Base-by-base conservation (phyloP, 1,140 invertebrate species). In the Drosophila watanabei region DNA sequence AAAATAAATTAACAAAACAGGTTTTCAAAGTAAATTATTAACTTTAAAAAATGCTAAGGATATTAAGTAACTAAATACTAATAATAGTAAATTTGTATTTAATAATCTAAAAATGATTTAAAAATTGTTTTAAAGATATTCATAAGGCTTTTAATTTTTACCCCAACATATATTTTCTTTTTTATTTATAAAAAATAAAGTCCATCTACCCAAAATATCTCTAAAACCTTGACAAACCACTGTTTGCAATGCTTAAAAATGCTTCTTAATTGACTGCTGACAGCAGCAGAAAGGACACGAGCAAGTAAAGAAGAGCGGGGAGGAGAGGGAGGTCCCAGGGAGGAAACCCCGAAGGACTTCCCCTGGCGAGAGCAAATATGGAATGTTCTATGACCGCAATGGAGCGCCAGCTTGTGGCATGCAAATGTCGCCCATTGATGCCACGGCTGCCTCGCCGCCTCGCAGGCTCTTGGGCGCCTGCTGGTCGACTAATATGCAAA, bases 401-500 rank as follows among this genome's bases (percentile, higher is more conserved):
- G 80, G 28, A 65, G 69, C 79, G 62, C 57, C 79, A 81, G 70
- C 78, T 64, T 75, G 56, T 46, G 71, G 60, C 72, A 65, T 79
- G 43, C 76, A 71, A 65, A 70, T 78, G 80, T 58, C 45, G 49
- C 52, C 51, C 24, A 3, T 24, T 24, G 24, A 24, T 24, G 24
- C 24, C 24, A 24, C 24, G 24, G 24, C 24, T 24, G 24, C 24
- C 32, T n/a, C n/a, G n/a, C n/a, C n/a, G n/a, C n/a, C n/a, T 14
- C 10, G 5, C 32, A 7, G 10, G 49, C 45, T 35, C 70, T 72
- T 39, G 46, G 52, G 52, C 18, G 54, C 66, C 71, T 61, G 71
- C 54, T 75, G 71, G 71, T 33, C 59, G 61, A 51, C 49, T 80
- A 65, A 75, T 79, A 87, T 87, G 76, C 79, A 77, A 82, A 82